Evolutionary conservation across 2,888 invertebrate genomes (phyloP), one percentile per base, ranked within the genome.

Genomic region (Pogonocherus hispidulus): DNA sequence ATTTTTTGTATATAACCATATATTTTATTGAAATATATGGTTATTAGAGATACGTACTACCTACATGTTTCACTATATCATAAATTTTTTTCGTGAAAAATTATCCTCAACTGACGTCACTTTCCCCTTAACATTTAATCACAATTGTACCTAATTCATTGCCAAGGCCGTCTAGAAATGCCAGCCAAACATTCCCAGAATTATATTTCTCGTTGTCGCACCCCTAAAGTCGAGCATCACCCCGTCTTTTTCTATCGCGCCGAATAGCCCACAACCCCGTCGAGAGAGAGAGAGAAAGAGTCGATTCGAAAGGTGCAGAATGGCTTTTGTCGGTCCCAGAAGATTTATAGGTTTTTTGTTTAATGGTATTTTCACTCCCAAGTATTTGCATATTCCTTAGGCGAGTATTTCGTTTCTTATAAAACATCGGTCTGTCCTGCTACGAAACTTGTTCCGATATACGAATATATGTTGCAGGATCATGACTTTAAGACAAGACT

Each of bases 341-440:
- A 70, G 72, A 70, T 72, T 72, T 72, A 72, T 72, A 66, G 70
- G 66, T 72, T 70, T 72, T 70, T 72, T 72, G 72, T 70, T 70
- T 64, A 70, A 68, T 68, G 72, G 72, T 68, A 68, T 72, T 72
- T 70, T 70, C 68, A 66, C 68, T 68, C 63, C 63, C 49, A 52
- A 57, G 63, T 46, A 72, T 72, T 72, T 72, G 71, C 71, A 72
- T 72, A 72, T 72, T 69, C 55, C 60, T 63, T 52, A 47, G 63
- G 56, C 66, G 62, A 66, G 66, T 66, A 59, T 69, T 69, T 59
- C 63, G 63, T 69, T 63, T 56, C 69, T 60, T 69, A 16, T 47
- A 55, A 66, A 62, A 63, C 20, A 46, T 56, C 55, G 44, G 44
- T n/a, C 44, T 35, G 47, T 20, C 20, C 19, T 27, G 47, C 54